Base-by-base conservation (phyloP, 2,888 invertebrate species). In the Oxyteleia sp. region DNA sequence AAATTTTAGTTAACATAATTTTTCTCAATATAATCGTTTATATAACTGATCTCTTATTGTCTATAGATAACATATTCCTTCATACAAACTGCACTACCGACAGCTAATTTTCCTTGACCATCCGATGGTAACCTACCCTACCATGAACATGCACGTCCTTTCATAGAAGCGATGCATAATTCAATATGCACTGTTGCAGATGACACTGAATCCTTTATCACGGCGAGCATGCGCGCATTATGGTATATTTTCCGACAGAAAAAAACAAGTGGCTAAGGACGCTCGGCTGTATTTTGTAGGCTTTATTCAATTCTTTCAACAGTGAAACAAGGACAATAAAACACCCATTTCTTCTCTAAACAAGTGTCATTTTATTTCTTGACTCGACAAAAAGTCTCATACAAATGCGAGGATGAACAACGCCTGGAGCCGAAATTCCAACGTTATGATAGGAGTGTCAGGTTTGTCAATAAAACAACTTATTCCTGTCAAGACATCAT, bases 251-350 rank as follows among this genome's bases (percentile, higher is more conserved):
- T 26, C 45, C 29, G 47, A 57, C n/a, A n/a, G n/a, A 82, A 71
- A 49, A 84, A 85, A 85, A 82, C 69, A 80, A 81, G 81, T 75
- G 41, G 75, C 57, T 61, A 72, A 80, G 61, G 83, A 82, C 84
- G 86, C 79, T 49, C 26, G 82, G 79, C 29, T 23, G 61, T 53
- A 49, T 76, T 72, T 66, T 57, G 32, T 32, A 61, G 26, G 23
- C 26, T 13, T 82, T 61, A 18, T 64, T 64, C 43, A 66, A 45
- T 64, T 59, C 35, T 38, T 49, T 7, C 26, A 20, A 47, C 16
- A 55, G 64, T 71, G 49, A 47, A 68, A 55, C 13, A 53, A 64
- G 66, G 16, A 71, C 26, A 49, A 41, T 53, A 16, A 7, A 68
- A 68, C 41, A 35, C 4, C 10, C 7, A 38, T 45, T 55, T 51